Evolutionary conservation across 2,113 vertebrate species (phyloP).

Genomic region (Leptobrachium leishanense): DNA sequence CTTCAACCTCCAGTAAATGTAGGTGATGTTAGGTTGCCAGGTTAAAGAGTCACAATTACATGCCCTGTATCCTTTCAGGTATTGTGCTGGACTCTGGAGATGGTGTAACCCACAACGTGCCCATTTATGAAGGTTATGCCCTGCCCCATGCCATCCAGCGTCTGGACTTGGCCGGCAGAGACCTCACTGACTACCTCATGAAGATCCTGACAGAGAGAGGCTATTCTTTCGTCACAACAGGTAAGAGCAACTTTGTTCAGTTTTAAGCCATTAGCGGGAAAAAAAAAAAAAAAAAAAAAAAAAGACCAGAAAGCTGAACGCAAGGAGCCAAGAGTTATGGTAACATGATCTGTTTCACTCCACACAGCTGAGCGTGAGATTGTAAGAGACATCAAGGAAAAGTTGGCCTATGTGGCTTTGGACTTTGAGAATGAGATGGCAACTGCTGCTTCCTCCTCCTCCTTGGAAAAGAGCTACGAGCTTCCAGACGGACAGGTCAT

Average conservation of each 20-base stretch:
- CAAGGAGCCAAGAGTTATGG: too few species aligned
- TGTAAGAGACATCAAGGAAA: conserved; percentile 94
- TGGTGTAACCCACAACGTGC: conserved; percentile 85
- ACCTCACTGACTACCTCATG: conserved; percentile 97
- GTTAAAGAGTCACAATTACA: background rate
- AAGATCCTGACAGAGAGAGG: conserved; percentile 94
- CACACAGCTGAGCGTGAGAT: conserved; percentile 89
- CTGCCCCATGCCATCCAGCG: conserved; percentile 85
- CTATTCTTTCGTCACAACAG: conserved; percentile 93
- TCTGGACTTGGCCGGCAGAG: conserved; percentile 83
- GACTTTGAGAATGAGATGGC: conserved; percentile 98
- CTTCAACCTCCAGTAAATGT: too few species aligned
- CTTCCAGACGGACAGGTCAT: conserved; percentile 94
- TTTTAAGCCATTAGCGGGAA: background rate
- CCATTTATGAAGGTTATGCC: conserved; percentile 84
- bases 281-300: too few species aligned
- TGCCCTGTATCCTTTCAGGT: conserved; percentile 63
- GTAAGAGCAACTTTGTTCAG: conserved; percentile 58
- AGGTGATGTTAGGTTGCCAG: background rate
- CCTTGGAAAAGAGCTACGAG: conserved; percentile 94
- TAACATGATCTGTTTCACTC: background rate
- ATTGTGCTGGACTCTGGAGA: conserved; percentile 92
- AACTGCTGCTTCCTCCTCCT: conserved; percentile 91
- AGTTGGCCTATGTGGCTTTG: conserved; percentile 89
- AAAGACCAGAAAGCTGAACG: too few species aligned